Base-by-base conservation (phyloP, 2,113 vertebrate species). In the Grammomys dolichurus region DNA sequence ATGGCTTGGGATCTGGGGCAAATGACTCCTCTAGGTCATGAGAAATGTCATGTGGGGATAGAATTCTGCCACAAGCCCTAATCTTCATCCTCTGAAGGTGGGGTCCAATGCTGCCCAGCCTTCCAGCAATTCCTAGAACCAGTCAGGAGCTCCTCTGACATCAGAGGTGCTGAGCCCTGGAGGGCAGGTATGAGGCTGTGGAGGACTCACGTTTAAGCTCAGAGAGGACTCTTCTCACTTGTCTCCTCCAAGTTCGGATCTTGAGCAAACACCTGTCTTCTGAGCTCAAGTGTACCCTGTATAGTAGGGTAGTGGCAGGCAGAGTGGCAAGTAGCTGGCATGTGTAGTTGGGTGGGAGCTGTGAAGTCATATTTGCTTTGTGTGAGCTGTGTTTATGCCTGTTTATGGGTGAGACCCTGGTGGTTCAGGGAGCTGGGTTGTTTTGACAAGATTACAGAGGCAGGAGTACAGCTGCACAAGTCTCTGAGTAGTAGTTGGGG, bases 361-460 rank as follows among this genome's bases (percentile, higher is more conserved):
- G 1, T 0, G 3, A 28, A 17, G 1, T 78, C 28, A 31, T 3
- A 3, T 43, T 22, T 16, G 77, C 36, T 89, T 7, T 8, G 26
- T 12, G 13, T 14, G 70, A 56, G 43, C 9, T 7, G 3, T 36
- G 8, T 40, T 9, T 26, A 17, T 72, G 8, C 22, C 40, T 11
- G 26, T 5, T 85, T 28, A 51, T 2, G 72, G 87, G 51, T 22
- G 36, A 69, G 67, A 78, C 36, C 40, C 36, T 40, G 8, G 72
- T n/a, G 10, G 17, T 26, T 43, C 36, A 33, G 80, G 46, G 46
- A 91, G 51, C 56, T 31, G 11, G 6, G 11, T 36, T 14, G 2
- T 48, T 77, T 36, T 36, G 48, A 65, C 40, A 19, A 7, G 36
- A 16, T 22, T 36, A 14, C 48, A 13, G 36, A 1, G 6, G 33